Base-by-base conservation (phyloP, 2,113 vertebrate genomes). In the Condylura cristata region DNA sequence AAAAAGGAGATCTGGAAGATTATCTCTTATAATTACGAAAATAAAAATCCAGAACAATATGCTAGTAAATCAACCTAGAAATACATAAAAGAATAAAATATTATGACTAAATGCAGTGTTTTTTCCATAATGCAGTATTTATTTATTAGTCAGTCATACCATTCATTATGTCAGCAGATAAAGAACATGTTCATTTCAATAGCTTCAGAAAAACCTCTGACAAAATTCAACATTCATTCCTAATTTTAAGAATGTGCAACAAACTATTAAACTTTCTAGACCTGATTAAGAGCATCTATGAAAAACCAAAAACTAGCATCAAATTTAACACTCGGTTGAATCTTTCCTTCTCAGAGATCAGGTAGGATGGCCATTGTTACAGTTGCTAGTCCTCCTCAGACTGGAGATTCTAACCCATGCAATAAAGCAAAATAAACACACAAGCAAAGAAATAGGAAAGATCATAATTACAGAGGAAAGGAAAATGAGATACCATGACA, bases 31-130 rank as follows among this genome's bases (percentile, higher is more conserved):
- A 37, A 65, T 56, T 74, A 81, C 3, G 83, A 74, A 75, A 79
- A 8, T 3, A 70, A 81, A 79, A 81, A 34, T 41, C 39, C 12
- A 48, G 68, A 51, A 30, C 39, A 46, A n/a, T 91, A 41, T 66
- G 37, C 46, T 34, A 91, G 58, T 8, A 75, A 91, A 34, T 74
- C 22, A 82, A 91, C 60, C 34, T 14, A 63, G 37, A 8, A 86
- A 86, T 48, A 32, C 26, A 34, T 60, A 71, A 92, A 92, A 88
- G 16, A 71, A n/a, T 65, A 93, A 86, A 56, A 71, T 11, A 89
- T 60, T 41, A 93, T 81, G 14, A 90, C 39, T 24, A 63, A 51
- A 13, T 22, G n/a, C 37, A 37, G 2, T 61, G 61, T 84, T 80
- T 26, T n/a, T 53, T 53, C 18, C 51, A 53, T 20, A 87, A 68